Percentiles rank a stretch among this genome's conserved stretches.
These are phyloP conservation scores for Rhinichthys osculus DNA, from an alignment of 2,797 vertebrate genomes.

Conservation along the genomic window DNA sequence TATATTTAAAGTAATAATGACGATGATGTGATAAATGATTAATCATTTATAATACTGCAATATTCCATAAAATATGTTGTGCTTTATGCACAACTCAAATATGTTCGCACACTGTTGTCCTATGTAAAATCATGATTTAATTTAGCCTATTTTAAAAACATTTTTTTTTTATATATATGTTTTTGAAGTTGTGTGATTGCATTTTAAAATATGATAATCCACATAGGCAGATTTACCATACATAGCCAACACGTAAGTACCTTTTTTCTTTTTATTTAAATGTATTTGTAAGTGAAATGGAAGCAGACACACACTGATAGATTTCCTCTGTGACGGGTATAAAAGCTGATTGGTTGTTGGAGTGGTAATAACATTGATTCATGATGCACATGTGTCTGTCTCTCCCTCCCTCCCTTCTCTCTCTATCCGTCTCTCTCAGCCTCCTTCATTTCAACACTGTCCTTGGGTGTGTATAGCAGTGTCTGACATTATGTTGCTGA, in stretches of 20 bases:
- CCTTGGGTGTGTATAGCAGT: constrained; percentile 56
- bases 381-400: constrained; percentile 46
- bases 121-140: not conserved
- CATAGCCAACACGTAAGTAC: not conserved
- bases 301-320: not conserved
- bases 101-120: not conserved
- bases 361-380: constrained; percentile 49
- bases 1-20: not conserved
- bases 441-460: constrained; percentile 53
- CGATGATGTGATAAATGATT: not conserved
- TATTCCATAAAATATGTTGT: not conserved
- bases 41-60: not conserved
- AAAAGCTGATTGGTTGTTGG: constrained; percentile 47
- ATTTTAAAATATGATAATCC: constrained; percentile 18
- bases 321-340: constrained; percentile 18
- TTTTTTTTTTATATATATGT: not conserved
- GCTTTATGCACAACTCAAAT: not conserved
- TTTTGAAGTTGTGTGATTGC: not conserved
- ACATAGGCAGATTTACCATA: not conserved
- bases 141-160: too few relatives aligned
- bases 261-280: constrained; percentile 2
- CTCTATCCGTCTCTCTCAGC: constrained; percentile 37
- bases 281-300: constrained; percentile 1
- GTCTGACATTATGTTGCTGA: constrained; percentile 43
- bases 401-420: constrained; percentile 15